Base-by-base conservation (phyloP, 2,797 vertebrate genomes). In the Sebastes minor region DNA sequence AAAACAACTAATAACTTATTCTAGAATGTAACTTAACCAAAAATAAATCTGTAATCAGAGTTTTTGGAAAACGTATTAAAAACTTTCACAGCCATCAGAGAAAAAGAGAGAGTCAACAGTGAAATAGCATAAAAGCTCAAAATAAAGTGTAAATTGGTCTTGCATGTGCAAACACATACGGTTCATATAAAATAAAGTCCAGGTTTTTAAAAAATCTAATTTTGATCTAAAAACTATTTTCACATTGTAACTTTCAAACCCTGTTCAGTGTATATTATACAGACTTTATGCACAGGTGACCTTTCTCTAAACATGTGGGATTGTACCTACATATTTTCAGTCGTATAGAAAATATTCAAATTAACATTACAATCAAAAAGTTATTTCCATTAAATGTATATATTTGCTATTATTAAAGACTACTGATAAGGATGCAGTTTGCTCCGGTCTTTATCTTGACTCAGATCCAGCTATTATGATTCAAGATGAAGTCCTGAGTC, bases 391-490 rank as follows among this genome's bases (percentile, higher is more conserved):
- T 33, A 33, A 59, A 38, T 23, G 13, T 12, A n/a, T 63, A 30
- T 25, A 46, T 33, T 76, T 76, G 16, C 23, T 5, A 38, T 20
- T 2, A 35, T 28, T 30, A 53, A 53, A 59, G 42, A 4, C 9
- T 33, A 63, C 76, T 52, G 20, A 52, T n/a, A 79, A 73, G 57
- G 53, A 22, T 57, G 28, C 22, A 32, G 49, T 42, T 69, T 32
- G 1, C 18, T 71, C 35, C 25, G 18, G 23, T 32, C 52, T 64
- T 75, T 30, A 56, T 79, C 30, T 49, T n/a, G 22, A 77, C 8
- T 75, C 57, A 52, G 1, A 66, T 56, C n/a, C 55, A 64, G 46
- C 74, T 76, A 64, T 71, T 81, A 33, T 66, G 46, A 70, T 70
- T 52, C 53, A 8, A 42, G 60, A 42, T 67, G 16, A 84, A 56